A percentile compares a stretch with the other conserved stretches of the same genome.
phyloP scores from a whole-genome alignment of 2,797 vertebrate species.

The Tamandua tetradactyla region DNA sequence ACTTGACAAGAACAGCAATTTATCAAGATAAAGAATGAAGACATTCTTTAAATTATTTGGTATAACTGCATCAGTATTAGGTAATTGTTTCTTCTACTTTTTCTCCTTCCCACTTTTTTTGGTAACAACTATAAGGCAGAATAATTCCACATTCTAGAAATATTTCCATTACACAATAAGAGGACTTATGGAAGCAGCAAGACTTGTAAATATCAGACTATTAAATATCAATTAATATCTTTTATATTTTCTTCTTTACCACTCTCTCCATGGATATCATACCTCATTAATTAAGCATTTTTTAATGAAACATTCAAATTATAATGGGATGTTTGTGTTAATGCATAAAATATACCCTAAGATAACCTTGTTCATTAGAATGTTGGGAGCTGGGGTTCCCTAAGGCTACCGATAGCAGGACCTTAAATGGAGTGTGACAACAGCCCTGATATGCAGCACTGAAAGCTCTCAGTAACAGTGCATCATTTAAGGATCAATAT shows the following conservation, averaged over 20 bases:
- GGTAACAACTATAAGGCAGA: background rate
- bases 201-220: background rate
- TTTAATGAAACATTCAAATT: constrained; percentile 62
- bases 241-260: constrained; percentile 30
- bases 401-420: background rate
- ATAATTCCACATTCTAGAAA: background rate
- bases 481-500: constrained; percentile 61
- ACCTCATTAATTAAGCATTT: constrained; percentile 4
- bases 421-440: constrained; percentile 58
- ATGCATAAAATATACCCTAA: constrained; percentile 37
- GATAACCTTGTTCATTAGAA: constrained; percentile 57
- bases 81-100: background rate
- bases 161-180: background rate
- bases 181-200: background rate
- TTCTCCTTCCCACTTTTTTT: background rate
- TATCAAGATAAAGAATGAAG: constrained; percentile 10
- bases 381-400: background rate
- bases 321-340: constrained; percentile 29
- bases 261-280: background rate
- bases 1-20: background rate
- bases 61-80: background rate
- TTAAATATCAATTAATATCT: background rate
- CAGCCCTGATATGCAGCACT: background rate
- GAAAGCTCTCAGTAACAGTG: background rate
- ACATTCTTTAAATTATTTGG: background rate